Conservation (phyloP, 92 coral and sea anemone species). For the Parazoanthus darwini region DNA sequence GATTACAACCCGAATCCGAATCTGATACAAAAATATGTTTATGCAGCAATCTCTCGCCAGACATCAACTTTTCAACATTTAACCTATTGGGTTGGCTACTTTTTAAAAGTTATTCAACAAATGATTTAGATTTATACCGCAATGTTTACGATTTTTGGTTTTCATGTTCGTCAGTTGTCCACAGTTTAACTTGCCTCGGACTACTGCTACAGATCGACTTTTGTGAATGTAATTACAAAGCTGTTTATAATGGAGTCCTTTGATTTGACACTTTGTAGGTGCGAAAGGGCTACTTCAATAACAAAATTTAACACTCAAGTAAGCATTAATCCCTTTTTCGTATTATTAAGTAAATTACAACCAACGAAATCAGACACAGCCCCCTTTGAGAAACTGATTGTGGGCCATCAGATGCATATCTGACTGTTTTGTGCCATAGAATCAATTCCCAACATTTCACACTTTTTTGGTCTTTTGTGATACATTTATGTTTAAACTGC, state of each 20-base stretch:
- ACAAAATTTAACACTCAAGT: slow-evolving; percentile 28
- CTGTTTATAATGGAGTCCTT: not conserved
- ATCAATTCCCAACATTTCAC: not conserved
- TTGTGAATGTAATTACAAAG: slow-evolving; percentile 2
- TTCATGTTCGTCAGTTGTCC: not conserved
- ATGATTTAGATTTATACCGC: not conserved
- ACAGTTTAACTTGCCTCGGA: not conserved
- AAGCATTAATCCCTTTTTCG: slow-evolving; percentile 11
- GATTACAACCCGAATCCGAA: not conserved
- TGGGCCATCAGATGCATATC: not conserved
- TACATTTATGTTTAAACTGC: not conserved
- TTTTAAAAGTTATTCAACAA: not conserved
- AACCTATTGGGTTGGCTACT: not conserved
- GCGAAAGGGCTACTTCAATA: slow-evolving; percentile 18
- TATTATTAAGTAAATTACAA: not conserved
- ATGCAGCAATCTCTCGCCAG: not conserved
- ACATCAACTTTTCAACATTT: no score
- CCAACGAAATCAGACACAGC: not conserved
- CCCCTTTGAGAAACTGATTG: not conserved
- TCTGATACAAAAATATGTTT: no score
- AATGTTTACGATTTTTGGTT: not conserved
- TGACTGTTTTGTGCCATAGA: not conserved
- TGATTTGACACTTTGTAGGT: slow-evolving; percentile 12
- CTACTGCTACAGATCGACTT: not conserved
- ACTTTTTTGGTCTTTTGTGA: not conserved